A percentile compares a stretch with the other conserved stretches of the same genome.
Evolutionary conservation across 2,113 vertebrate species (phyloP).

Genomic region (Blennius ocellaris): DNA sequence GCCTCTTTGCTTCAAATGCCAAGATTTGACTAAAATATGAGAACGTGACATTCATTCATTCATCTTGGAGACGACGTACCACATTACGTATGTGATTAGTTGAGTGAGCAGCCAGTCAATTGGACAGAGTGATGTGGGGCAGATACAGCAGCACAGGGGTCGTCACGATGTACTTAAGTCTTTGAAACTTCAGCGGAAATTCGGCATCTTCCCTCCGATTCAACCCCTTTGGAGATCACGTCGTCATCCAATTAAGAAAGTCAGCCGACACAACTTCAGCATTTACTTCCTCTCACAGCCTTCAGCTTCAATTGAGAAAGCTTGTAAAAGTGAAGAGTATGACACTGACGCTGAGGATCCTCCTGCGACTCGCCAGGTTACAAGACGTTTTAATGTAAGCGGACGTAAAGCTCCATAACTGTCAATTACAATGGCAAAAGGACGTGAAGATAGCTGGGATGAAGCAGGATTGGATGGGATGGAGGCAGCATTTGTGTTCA

Average conservation of each 20-base stretch:
- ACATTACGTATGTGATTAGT: too few relatives aligned
- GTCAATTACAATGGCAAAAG: constrained; percentile 47
- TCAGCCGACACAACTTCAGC: constrained; percentile 9
- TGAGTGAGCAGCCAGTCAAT: too few relatives aligned
- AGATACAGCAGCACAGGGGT: not conserved
- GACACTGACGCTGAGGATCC: constrained; percentile 8
- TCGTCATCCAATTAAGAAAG: constrained; percentile 26
- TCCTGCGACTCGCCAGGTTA: constrained; percentile 24
- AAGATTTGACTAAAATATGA: too few relatives aligned
- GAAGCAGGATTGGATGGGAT: constrained; percentile 8
- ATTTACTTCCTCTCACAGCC: constrained; percentile 9
- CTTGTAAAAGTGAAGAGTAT: not conserved
- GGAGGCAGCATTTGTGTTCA: constrained; percentile 53
- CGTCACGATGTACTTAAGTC: constrained; percentile 38
- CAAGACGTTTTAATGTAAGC: constrained; percentile 12
- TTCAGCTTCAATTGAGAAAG: constrained; percentile 5
- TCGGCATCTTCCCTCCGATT: constrained; percentile 26
- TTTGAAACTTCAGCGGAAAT: constrained; percentile 39
- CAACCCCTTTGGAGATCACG: constrained; percentile 20
- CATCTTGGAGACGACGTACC: too few relatives aligned
- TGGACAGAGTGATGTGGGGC: too few relatives aligned
- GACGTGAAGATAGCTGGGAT: constrained; percentile 9
- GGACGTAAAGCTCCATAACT: constrained; percentile 14
- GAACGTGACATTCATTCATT: too few relatives aligned
- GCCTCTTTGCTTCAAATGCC: too few relatives aligned